phyloP scores from a whole-genome alignment of 2,888 invertebrate genomes.

The Synergus itoensis region DNA sequence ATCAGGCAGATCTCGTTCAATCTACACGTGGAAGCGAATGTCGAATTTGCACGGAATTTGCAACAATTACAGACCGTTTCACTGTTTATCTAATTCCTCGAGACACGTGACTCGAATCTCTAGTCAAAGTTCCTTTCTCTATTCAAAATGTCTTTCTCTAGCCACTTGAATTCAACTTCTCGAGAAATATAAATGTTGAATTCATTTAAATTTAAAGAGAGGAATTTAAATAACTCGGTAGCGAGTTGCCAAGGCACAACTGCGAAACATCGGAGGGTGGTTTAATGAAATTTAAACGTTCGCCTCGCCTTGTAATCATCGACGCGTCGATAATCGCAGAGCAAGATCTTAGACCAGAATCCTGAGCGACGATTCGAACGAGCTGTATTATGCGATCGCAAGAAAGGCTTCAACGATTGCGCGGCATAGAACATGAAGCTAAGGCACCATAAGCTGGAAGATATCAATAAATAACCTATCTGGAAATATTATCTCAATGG shows the following conservation, averaged over 20 bases:
- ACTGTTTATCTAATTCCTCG: conserved; percentile 32
- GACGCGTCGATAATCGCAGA: neutral
- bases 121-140: neutral
- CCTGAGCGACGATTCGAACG: conserved; percentile 12
- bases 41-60: conserved; percentile 38
- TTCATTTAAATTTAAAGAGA: neutral
- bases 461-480: conserved; percentile 73
- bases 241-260: neutral
- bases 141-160: conserved; percentile 17
- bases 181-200: neutral
- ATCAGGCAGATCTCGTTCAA: conserved; percentile 37
- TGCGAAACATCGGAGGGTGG: neutral
- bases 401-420: conserved; percentile 27
- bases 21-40: conserved; percentile 38
- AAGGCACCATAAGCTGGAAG: conserved; percentile 51
- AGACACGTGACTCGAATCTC: conserved; percentile 13
- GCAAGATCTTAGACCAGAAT: conserved; percentile 18
- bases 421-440: conserved; percentile 28
- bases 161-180: neutral
- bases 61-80: conserved; percentile 37
- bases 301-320: conserved; percentile 18
- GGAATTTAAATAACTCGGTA: conserved; percentile 1
- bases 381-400: conserved; percentile 20
- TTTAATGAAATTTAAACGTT: conserved; percentile 31
- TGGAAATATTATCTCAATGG: conserved; percentile 72